Conservation (phyloP, 2,797 vertebrate genomes). For the Tinamus major region DNA sequence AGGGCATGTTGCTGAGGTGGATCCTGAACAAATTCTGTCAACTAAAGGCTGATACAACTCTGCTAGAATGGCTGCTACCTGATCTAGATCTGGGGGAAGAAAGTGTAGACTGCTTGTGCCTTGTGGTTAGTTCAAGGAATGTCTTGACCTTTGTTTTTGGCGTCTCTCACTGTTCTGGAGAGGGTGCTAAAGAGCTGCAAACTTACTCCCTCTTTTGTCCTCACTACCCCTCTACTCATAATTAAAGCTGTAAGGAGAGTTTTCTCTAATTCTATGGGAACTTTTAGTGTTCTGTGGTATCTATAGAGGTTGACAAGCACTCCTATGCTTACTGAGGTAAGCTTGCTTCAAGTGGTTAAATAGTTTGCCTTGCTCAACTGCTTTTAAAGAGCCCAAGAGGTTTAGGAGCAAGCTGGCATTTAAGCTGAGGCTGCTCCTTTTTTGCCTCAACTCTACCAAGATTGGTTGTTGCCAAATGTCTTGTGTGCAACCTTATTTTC, state of each 20-base stretch:
- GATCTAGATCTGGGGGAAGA: not conserved
- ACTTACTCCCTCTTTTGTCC: not conserved
- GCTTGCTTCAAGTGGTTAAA: not conserved
- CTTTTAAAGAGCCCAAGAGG: not conserved
- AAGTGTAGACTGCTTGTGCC: not conserved
- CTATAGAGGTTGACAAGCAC: not conserved
- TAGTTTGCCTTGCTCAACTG: not conserved
- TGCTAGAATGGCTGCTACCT: not conserved
- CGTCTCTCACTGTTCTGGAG: not conserved
- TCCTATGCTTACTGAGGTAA: not conserved
- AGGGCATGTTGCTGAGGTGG: not conserved
- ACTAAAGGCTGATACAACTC: not conserved
- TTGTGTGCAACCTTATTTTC: not conserved
- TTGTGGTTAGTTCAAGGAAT: not conserved
- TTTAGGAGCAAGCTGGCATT: not conserved
- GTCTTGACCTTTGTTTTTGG: not conserved
- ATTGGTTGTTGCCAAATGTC: too few relatives aligned
- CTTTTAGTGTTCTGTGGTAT: not conserved
- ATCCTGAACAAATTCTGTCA: not conserved
- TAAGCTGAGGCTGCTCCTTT: not conserved
- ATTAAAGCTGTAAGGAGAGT: not conserved
- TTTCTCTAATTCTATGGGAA: not conserved
- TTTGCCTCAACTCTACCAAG: not conserved
- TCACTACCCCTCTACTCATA: not conserved
- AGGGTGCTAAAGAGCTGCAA: not conserved